These are phyloP conservation scores for Tipula lateralis DNA, from an alignment of 2,888 invertebrate species.

Conservation along the genomic window DNA sequence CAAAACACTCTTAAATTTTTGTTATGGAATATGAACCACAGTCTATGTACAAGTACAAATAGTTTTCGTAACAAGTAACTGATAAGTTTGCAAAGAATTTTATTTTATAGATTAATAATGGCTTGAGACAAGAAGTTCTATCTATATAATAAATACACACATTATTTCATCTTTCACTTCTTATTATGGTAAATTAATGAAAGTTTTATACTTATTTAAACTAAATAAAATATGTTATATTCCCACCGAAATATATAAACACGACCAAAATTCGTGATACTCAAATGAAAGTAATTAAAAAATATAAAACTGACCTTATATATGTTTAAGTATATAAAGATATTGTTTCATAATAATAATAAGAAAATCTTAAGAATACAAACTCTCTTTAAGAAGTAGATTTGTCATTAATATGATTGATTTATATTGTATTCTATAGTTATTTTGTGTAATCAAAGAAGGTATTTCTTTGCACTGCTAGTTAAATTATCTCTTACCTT, in stretches of 20 bases:
- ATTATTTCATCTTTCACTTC: neutral
- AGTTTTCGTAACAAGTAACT: neutral
- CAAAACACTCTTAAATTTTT: too few relatives aligned
- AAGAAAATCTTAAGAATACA: too few relatives aligned
- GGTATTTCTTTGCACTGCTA: too few relatives aligned
- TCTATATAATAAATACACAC: too few relatives aligned
- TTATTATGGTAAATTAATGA: neutral
- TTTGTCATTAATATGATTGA: neutral
- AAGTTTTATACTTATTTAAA: neutral
- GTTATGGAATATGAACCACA: too few relatives aligned
- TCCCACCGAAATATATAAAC: neutral
- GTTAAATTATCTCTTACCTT: too few relatives aligned
- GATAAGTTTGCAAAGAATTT: neutral
- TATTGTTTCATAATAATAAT: neutral
- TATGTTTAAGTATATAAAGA: neutral
- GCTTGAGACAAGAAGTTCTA: neutral
- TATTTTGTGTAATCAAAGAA: neutral
- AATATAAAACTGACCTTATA: neutral
- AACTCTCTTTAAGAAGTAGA: neutral
- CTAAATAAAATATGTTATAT: neutral
- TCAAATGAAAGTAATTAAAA: constrained; percentile 11
- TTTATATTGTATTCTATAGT: neutral
- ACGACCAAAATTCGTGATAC: neutral
- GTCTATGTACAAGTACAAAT: neutral
- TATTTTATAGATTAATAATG: neutral